A percentile compares a stretch with the other conserved stretches of the same genome.
phyloP scores from a whole-genome alignment of 1,140 invertebrate species.

The Probaryconus sp. region DNA sequence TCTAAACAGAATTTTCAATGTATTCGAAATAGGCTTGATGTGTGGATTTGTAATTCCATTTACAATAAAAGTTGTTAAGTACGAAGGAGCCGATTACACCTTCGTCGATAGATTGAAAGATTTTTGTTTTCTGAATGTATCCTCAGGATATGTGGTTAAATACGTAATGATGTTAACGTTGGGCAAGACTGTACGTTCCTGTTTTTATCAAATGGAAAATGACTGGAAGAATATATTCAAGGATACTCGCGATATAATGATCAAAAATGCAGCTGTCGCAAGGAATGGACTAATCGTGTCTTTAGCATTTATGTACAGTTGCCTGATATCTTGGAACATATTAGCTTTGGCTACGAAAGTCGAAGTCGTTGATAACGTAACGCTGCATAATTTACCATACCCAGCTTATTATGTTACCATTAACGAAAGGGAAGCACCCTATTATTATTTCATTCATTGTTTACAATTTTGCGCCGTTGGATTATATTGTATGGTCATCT shows the following conservation, averaged over 20 bases:
- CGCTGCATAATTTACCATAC: conserved; percentile 3
- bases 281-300: background rate
- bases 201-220: background rate
- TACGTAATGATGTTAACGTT: background rate
- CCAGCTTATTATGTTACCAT: conserved; percentile 5
- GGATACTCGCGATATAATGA: background rate
- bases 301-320: background rate
- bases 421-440: background rate
- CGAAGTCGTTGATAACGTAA: background rate
- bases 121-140: too few relatives aligned
- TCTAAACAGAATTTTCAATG: too few relatives aligned
- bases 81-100: too few relatives aligned
- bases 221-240: background rate
- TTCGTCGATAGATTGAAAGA: too few relatives aligned
- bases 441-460: background rate
- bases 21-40: too few relatives aligned
- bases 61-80: too few relatives aligned
- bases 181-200: background rate
- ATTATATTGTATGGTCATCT: background rate
- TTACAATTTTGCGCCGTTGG: background rate
- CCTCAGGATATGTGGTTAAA: conserved; percentile 9
- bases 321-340: conserved; percentile 1
- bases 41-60: too few relatives aligned
- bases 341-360: background rate
- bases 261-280: conserved; percentile 16